phyloP scores from a whole-genome alignment of 2,113 vertebrate genomes.

The Trinectes maculatus region DNA sequence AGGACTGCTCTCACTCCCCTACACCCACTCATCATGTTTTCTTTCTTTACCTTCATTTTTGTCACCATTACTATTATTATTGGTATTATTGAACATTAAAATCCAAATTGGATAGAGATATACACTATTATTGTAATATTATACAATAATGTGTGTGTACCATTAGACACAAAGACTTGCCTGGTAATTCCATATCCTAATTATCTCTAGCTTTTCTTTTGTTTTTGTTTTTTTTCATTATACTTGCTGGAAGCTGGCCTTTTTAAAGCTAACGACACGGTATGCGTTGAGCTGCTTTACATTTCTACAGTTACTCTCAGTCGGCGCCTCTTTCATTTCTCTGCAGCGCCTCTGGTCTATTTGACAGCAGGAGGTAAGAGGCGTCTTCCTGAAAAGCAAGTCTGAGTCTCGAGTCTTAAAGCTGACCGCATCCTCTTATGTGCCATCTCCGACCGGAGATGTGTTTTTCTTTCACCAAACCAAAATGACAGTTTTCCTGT shows the following conservation, averaged over 20 bases:
- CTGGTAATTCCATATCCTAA: slow-evolving; percentile 18
- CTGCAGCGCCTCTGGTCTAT: slow-evolving; percentile 9
- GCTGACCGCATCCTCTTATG: neutral
- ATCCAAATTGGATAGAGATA: slow-evolving; percentile 27
- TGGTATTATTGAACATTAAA: slow-evolving; percentile 50
- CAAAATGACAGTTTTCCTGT: slow-evolving; percentile 7
- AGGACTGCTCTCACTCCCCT: too few relatives aligned
- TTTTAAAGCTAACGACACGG: slow-evolving; percentile 2
- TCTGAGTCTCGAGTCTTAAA: neutral
- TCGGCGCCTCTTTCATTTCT: neutral
- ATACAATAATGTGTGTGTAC: too few relatives aligned
- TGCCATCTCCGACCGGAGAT: neutral
- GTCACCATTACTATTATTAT: slow-evolving; percentile 49
- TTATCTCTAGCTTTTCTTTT: slow-evolving; percentile 8
- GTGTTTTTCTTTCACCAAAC: slow-evolving; percentile 7
- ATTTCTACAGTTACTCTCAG: neutral
- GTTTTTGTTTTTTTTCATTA: neutral
- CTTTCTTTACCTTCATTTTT: too few relatives aligned
- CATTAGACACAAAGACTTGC: slow-evolving; percentile 25
- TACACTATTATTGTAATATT: neutral
- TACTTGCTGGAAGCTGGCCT: neutral
- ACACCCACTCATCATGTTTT: too few relatives aligned
- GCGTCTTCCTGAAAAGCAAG: neutral
- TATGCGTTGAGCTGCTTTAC: neutral
- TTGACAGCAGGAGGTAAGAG: slow-evolving; percentile 1